Conservation (phyloP, 1,140 invertebrate genomes). For the Atta texana region DNA sequence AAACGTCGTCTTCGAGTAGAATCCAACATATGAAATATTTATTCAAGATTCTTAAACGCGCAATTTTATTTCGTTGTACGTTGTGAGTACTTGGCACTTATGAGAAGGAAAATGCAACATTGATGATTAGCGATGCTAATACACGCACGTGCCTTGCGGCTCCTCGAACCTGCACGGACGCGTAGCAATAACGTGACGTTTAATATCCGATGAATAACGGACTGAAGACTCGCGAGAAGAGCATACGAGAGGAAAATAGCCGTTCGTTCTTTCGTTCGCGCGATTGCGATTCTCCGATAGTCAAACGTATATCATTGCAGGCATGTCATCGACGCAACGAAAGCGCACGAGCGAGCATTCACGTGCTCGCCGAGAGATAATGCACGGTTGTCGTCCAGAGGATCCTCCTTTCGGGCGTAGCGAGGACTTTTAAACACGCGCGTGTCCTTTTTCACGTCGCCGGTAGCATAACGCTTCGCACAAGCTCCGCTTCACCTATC, state of each 20-base stretch:
- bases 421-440: conserved; percentile 40
- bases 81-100: neutral
- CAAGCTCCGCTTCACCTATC: neutral
- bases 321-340: conserved; percentile 68
- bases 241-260: conserved; percentile 28
- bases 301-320: conserved; percentile 45
- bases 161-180: neutral
- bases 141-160: neutral
- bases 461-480: conserved; percentile 24
- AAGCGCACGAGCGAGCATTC: conserved; percentile 52
- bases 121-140: conserved; percentile 37
- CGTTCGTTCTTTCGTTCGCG: neutral
- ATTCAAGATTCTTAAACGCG: conserved; percentile 25
- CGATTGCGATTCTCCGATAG: conserved; percentile 48
- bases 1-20: neutral
- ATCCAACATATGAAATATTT: neutral
- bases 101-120: conserved; percentile 13
- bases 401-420: conserved; percentile 39
- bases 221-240: conserved; percentile 20
- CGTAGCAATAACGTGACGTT: conserved; percentile 51
- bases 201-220: conserved; percentile 46
- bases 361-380: conserved; percentile 59
- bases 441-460: conserved; percentile 59
- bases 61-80: conserved; percentile 3
- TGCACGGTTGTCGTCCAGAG: conserved; percentile 32